Evolutionary conservation across 2,797 vertebrate genomes (phyloP), one percentile per base, ranked within the genome.

Genomic region (Podargus strigoides): DNA sequence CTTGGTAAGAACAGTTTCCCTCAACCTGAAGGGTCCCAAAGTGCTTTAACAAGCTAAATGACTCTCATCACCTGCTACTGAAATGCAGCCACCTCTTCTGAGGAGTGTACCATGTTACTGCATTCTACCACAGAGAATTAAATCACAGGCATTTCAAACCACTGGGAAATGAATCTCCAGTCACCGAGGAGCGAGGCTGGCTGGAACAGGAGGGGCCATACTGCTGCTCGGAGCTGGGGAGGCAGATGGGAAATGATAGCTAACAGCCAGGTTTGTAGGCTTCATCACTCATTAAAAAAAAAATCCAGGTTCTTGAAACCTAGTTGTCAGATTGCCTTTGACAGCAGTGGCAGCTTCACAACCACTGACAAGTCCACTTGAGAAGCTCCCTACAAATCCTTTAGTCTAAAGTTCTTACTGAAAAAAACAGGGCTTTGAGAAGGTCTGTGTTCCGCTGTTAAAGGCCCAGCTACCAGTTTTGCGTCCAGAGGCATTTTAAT

Each of bases 21-120:
- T 96, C 21, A 9, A 64, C 56, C 76, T 56, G 96, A 97, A 98
- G 97, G 97, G 96, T 97, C 97, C 97, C 97, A 73, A 94, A 97
- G 96, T 97, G 97, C 96, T 96, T 89, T 80, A 82, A 39, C 20
- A 72, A 94, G 39, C n/a, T 6, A 12, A 37, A 44, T 14, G 28
- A 69, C 58, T 82, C 34, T 47, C 78, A 87, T 75, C 47, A 60
- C 23, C 60, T 94, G 80, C n/a, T 80, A 70, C 82, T 77, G 60
- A 89, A 95, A 94, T 21, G 49, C 86, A 93, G 88, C 58, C 67
- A 70, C 34, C 24, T 66, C 32, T 63, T 53, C 56, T 44, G 67
- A 5, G 4, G 67, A 59, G 23, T 5, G 34, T 17, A 62, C 18
- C 62, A 7, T 0, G 1, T 36, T 14, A 32, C n/a, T 46, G 58